Evolutionary conservation across 2,113 vertebrate species (phyloP).

Genomic region (Pantherophis guttatus): DNA sequence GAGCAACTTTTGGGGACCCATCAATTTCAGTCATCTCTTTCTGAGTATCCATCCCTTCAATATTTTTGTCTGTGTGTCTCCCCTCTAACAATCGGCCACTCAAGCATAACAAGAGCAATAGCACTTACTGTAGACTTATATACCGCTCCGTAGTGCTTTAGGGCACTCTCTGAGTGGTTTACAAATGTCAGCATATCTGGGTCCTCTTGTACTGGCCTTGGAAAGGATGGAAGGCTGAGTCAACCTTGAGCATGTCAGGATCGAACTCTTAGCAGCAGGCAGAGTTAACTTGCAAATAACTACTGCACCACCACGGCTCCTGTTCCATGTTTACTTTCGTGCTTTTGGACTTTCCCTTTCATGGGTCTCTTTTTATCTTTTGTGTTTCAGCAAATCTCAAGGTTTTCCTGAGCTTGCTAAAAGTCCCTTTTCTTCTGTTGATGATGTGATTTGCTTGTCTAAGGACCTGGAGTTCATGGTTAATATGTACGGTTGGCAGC

Average conservation of each 20-base stretch:
- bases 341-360: background rate
- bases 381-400: background rate
- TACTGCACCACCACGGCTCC: background rate
- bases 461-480: background rate
- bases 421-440: background rate
- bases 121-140: background rate
- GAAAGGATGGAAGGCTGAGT: background rate
- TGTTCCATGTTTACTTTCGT: background rate
- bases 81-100: background rate
- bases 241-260: background rate
- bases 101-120: background rate
- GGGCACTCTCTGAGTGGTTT: background rate
- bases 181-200: background rate
- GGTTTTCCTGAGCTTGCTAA: background rate
- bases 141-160: background rate
- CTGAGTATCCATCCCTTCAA: background rate
- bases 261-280: background rate
- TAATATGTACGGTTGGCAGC: background rate
- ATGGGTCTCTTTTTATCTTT: background rate
- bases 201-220: background rate
- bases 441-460: background rate
- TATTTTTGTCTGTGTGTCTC: background rate
- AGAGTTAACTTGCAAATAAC: background rate
- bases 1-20: background rate
- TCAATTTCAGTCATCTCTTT: background rate